A percentile compares a stretch with the other conserved stretches of the same genome.
Evolutionary conservation across 2,113 vertebrate species (phyloP).

Genomic region (Okapia johnstoni): DNA sequence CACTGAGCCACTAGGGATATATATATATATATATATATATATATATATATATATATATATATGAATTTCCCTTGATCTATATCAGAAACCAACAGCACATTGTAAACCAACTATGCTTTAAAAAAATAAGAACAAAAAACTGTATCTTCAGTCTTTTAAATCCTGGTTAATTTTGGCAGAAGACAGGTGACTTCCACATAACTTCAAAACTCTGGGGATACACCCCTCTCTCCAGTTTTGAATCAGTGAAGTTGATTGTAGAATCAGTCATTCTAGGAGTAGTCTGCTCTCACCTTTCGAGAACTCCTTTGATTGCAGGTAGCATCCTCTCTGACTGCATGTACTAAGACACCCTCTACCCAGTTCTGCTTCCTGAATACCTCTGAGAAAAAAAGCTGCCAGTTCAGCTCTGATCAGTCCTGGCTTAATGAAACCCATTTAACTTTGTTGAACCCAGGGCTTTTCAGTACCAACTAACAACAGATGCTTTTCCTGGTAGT

Average conservation of each 20-base stretch:
- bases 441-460: not conserved
- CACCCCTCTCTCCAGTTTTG: not conserved
- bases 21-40: too few relatives aligned
- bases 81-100: not conserved
- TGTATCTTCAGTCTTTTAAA: not conserved
- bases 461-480: not conserved
- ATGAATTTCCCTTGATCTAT: not conserved
- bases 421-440: not conserved
- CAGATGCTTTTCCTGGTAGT: not conserved
- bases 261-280: not conserved
- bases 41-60: too few relatives aligned
- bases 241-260: not conserved
- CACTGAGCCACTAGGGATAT: not conserved
- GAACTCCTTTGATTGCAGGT: not conserved
- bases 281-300: not conserved
- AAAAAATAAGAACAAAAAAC: not conserved
- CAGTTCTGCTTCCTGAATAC: not conserved
- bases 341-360: not conserved
- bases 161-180: not conserved
- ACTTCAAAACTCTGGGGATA: rapidly evolving
- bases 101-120: not conserved
- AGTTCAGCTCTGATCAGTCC: too few relatives aligned
- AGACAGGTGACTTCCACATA: not conserved
- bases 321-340: not conserved
- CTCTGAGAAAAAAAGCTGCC: not conserved